A percentile compares a stretch with the other conserved stretches of the same genome.
Evolutionary conservation across 2,888 invertebrate species (phyloP).

Genomic region (Xestia c-nigrum): DNA sequence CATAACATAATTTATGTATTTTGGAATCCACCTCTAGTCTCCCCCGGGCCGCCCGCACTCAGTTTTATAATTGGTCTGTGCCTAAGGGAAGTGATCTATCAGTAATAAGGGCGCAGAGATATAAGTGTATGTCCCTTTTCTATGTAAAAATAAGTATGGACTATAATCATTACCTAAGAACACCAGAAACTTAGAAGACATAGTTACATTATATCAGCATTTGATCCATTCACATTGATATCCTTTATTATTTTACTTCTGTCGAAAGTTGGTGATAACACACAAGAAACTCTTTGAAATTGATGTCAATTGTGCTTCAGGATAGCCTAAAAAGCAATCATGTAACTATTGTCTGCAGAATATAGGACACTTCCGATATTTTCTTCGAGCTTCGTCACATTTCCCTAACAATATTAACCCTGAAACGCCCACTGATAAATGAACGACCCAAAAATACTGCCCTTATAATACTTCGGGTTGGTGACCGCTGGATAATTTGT

Average conservation of each 20-base stretch:
- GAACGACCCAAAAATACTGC: constrained; percentile 32
- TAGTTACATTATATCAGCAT: background rate
- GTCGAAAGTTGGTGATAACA: background rate
- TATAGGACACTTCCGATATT: background rate
- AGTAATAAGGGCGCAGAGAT: constrained; percentile 8
- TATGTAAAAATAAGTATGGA: background rate
- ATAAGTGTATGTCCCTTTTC: background rate
- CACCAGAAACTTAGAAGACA: background rate
- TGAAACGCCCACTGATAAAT: constrained; percentile 11
- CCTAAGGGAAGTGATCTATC: constrained; percentile 26
- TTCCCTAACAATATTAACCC: constrained; percentile 19
- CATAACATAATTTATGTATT: constrained; percentile 20
- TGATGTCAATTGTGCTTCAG: background rate
- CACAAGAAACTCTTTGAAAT: background rate
- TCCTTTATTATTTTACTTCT: background rate
- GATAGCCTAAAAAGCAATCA: background rate
- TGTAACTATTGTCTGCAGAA: background rate
- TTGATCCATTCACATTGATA: too few species aligned
- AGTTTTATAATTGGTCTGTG: constrained; percentile 31
- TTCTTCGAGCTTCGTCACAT: too few species aligned
- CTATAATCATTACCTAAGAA: background rate
- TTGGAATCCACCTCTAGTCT: constrained; percentile 7
- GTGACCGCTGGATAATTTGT: constrained; percentile 51
- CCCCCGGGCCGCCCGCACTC: constrained; percentile 5
- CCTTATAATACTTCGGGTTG: constrained; percentile 40